Conservation (phyloP, 2,888 invertebrate species). For the Nipponacmea schrenckii region DNA sequence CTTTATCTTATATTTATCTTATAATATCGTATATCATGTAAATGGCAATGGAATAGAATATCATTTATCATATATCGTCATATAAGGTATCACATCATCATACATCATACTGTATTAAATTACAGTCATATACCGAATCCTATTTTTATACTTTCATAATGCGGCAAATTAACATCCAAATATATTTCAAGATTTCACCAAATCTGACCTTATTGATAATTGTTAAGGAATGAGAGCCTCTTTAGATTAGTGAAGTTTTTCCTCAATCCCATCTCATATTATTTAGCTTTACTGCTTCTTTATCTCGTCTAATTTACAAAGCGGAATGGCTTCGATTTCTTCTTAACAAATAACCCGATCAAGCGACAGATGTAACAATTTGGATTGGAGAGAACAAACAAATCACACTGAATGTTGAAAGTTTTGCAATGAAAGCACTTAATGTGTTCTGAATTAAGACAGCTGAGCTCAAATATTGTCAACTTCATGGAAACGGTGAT, state of each 20-base stretch:
- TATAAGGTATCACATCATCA: too few species aligned
- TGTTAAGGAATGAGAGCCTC: not conserved
- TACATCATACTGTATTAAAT: too few species aligned
- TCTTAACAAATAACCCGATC: not conserved
- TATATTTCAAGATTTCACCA: too few species aligned
- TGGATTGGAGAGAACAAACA: slow-evolving; percentile 7
- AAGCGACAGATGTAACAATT: slow-evolving; percentile 5
- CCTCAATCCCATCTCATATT: not conserved
- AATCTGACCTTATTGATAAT: not conserved
- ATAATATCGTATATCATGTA: too few species aligned
- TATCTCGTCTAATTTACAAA: not conserved
- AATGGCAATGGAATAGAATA: too few species aligned
- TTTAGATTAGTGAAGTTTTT: slow-evolving; percentile 4
- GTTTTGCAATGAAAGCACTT: not conserved
- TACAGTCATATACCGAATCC: too few species aligned
- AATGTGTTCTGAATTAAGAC: not conserved
- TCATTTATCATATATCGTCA: too few species aligned
- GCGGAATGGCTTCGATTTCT: slow-evolving; percentile 5
- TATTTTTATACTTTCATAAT: too few species aligned
- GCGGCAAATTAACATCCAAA: too few species aligned
- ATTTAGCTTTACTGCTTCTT: slow-evolving; percentile 1
- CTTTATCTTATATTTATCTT: too few species aligned
- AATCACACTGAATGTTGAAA: not conserved
- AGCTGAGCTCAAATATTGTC: slow-evolving; percentile 5
- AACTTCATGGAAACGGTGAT: not conserved